Base-by-base conservation (phyloP, 2,113 vertebrate genomes). In the Fregetta grallaria region DNA sequence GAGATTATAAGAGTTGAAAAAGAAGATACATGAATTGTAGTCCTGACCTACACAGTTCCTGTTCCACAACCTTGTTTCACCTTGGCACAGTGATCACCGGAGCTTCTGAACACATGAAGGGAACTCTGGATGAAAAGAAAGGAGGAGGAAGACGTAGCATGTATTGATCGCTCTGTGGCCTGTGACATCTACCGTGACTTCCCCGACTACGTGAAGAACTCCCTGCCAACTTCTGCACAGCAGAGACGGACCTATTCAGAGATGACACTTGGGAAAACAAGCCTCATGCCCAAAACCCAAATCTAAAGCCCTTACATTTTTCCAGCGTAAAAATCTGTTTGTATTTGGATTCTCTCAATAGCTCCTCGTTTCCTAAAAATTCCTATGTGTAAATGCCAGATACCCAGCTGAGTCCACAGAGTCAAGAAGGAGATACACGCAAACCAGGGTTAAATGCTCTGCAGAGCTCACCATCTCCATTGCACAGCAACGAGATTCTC, bases 401-500 rank as follows among this genome's bases (percentile, higher is more conserved):
- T 30, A 73, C 5, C 22, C 38, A 86, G 22, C 67, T 75, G 72
- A 87, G 68, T 15, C 47, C 52, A 52, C 5, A 13, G 32, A 45
- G 25, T 47, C 44, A 70, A 27, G 67, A 23, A 87, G 15, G 25
- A 82, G 71, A 17, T 44, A 66, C 49, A 19, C 45, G 56, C 40
- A 72, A 67, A 45, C 2, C 36, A 38, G 19, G 17, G 66, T 13
- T 81, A 56, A 38, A 0, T 7, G 17, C 23, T 56, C 22, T 47
- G 53, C 73, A 23, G 7, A 86, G 73, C 45, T 94, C 78, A 32
- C 53, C 32, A 4, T 56, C 23, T 26, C 34, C 47, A 19, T 6
- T 52, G 68, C 55, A 53, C 0, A 0, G 61, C 65, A 70, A 67
- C 0, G 7, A 63, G 42, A 56, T 34, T 47, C 63, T 32, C 82